A percentile compares a stretch with the other conserved stretches of the same genome.
phyloP scores from a whole-genome alignment of 64 coral and sea anemone species.

The Trachythela sp. region DNA sequence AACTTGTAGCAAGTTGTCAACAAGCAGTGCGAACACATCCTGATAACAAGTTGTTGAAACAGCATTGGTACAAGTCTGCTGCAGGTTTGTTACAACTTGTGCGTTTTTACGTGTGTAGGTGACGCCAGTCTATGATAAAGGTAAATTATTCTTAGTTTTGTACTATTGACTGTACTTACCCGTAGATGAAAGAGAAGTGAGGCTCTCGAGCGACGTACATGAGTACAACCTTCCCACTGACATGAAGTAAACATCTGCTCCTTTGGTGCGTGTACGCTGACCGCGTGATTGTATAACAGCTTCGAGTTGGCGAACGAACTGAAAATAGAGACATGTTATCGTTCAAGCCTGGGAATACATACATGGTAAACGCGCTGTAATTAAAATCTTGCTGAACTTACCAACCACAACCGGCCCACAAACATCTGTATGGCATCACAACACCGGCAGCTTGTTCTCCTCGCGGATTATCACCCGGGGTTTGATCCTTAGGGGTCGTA shows the following conservation, averaged over 20 bases:
- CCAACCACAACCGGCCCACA: background rate
- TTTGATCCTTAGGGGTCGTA: background rate
- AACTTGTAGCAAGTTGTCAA: too few species aligned
- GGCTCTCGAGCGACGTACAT: constrained; percentile 13
- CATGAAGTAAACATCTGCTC: constrained; percentile 14
- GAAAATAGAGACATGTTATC: background rate
- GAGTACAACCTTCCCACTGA: constrained; percentile 14
- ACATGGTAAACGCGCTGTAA: background rate
- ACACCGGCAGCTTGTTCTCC: background rate
- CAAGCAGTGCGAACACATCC: too few species aligned
- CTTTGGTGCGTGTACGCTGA: constrained; percentile 9
- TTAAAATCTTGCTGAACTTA: background rate
- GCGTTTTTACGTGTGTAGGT: too few species aligned
- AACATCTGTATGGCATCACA: background rate
- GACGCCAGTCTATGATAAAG: too few species aligned
- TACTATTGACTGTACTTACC: background rate
- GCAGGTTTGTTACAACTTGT: too few species aligned
- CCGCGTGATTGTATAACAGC: constrained; percentile 15
- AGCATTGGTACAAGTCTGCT: too few species aligned
- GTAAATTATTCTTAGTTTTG: too few species aligned
- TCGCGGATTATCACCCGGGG: background rate
- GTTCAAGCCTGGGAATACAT: background rate
- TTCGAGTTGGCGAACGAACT: background rate
- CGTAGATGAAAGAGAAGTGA: background rate
- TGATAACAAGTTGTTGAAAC: too few species aligned